These are phyloP conservation scores for Passer montanus DNA, from an alignment of 2,113 vertebrate genomes.

Conservation along the genomic window DNA sequence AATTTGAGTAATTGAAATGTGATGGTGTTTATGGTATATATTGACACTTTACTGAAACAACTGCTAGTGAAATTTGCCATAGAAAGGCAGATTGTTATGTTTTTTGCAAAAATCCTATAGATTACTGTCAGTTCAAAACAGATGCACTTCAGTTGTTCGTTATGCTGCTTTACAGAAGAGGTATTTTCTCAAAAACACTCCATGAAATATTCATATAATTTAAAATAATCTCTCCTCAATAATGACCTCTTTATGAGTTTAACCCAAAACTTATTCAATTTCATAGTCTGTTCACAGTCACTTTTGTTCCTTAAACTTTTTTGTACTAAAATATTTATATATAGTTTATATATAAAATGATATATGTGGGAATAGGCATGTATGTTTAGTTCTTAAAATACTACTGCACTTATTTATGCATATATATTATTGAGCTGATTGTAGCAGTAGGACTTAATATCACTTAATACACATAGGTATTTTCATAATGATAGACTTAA, in stretches of 20 bases:
- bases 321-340: background rate
- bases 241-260: background rate
- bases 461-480: background rate
- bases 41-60: background rate
- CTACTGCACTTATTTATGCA: background rate
- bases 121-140: background rate
- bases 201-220: background rate
- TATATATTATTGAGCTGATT: background rate
- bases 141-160: background rate
- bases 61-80: background rate
- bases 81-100: background rate
- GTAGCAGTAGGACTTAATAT: background rate
- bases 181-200: background rate
- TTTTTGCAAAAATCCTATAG: background rate
- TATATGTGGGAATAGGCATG: background rate
- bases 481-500: background rate
- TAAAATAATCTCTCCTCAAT: background rate
- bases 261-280: background rate
- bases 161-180: background rate
- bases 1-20: background rate
- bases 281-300: background rate
- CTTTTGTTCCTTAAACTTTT: background rate
- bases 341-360: background rate
- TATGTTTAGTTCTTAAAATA: background rate
- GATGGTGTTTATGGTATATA: background rate